A percentile compares a stretch with the other conserved stretches of the same genome.
phyloP scores from a whole-genome alignment of 30 jellyfish, hydroid and myxozoan genomes.

The Phacellophora camtschatica region DNA sequence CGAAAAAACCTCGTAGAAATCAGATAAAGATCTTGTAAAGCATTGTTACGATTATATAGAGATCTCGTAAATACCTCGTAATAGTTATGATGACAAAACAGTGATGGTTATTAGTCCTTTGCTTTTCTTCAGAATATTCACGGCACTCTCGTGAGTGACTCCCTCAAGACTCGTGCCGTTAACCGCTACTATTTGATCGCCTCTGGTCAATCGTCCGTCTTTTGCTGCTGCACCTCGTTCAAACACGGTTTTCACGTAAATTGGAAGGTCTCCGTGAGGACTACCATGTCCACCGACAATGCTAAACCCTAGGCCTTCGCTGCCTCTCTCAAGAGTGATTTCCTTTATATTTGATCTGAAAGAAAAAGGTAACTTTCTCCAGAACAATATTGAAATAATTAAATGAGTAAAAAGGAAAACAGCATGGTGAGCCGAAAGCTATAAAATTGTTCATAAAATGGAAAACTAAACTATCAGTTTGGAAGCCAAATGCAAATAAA shows the following conservation, averaged over 20 bases:
- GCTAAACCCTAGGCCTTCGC: slow-evolving; percentile 96
- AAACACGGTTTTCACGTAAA: slow-evolving; percentile 91
- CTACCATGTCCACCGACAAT: slow-evolving; percentile 97
- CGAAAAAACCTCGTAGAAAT: too few species aligned
- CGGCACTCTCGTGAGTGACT: slow-evolving; percentile 90
- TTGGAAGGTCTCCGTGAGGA: slow-evolving; percentile 95
- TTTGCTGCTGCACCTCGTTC: slow-evolving; percentile 95
- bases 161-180: slow-evolving; percentile 87
- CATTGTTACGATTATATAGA: too few species aligned
- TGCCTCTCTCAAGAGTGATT: slow-evolving; percentile 89
- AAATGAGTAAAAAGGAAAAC: too few species aligned
- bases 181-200: slow-evolving; percentile 94
- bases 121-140: slow-evolving; percentile 85
- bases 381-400: too few species aligned
- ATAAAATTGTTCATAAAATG: too few species aligned
- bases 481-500: too few species aligned
- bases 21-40: too few species aligned
- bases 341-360: slow-evolving; percentile 74
- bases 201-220: slow-evolving; percentile 88
- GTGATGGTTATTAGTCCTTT: slow-evolving; percentile 79
- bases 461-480: too few species aligned
- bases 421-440: too few species aligned
- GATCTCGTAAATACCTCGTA: too few species aligned
- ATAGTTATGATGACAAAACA: slow-evolving; percentile 73
- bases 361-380: background rate